Evolutionary conservation across 2,113 vertebrate genomes (phyloP).

Genomic region (Saimiri boliviensis): DNA sequence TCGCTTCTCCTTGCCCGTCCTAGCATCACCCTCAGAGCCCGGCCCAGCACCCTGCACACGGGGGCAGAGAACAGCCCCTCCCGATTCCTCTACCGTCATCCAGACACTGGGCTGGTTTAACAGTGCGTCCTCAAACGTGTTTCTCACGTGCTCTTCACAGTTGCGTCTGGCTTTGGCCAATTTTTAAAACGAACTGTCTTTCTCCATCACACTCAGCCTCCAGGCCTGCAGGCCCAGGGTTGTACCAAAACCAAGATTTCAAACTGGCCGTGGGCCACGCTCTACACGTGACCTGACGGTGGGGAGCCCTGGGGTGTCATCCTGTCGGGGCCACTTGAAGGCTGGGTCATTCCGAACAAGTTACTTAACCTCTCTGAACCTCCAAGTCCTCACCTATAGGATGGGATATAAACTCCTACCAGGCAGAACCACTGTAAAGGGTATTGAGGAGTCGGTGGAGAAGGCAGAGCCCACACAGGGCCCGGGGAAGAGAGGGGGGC

Average conservation of each 20-base stretch:
- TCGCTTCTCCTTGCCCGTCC: background rate
- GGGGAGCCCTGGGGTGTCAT: background rate
- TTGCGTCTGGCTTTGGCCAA: background rate
- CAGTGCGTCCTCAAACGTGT: background rate
- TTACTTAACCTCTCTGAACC: background rate
- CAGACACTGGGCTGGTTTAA: background rate
- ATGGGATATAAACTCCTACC: background rate
- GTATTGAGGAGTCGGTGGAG: background rate
- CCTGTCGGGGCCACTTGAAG: background rate
- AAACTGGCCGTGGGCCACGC: background rate
- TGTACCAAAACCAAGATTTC: background rate
- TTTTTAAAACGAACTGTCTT: background rate
- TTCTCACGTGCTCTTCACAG: background rate
- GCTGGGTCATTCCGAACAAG: background rate
- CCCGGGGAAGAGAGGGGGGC: background rate
- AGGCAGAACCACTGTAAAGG: background rate
- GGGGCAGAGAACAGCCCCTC: background rate
- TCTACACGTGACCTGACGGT: accelerated
- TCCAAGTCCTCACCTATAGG: background rate
- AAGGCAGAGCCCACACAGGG: background rate
- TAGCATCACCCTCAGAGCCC: accelerated
- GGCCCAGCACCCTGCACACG: accelerated
- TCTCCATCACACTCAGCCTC: background rate
- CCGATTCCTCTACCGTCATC: accelerated
- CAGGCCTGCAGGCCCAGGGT: background rate